Base-by-base conservation (phyloP, 2,888 invertebrate genomes). In the Sphaerolaimus hirsutus region DNA sequence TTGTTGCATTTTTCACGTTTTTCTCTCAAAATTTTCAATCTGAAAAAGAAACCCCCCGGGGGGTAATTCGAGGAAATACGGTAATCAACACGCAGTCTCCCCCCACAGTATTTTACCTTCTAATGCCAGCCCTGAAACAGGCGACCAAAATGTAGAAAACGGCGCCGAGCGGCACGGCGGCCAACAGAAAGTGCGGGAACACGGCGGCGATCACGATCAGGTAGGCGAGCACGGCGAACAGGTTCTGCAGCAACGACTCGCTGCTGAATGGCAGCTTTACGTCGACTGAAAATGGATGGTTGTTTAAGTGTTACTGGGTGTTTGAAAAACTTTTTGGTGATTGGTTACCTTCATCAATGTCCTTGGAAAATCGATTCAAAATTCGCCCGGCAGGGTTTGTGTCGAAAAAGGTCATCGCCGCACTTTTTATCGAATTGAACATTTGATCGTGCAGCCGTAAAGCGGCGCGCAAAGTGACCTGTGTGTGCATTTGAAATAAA, bases 141-240 rank as follows among this genome's bases (percentile, higher is more conserved):
- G 56, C 52, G 44, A 65, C 63, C 26, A 67, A 58, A 4, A 65
- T 42, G 21, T 60, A 43, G 51, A 68, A 68, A 5, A 64, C 49
- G 25, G 56, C 48, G 38, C 58, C 51, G 17, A 69, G 54, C 3
- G 67, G 66, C 14, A 67, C 46, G 35, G 63, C 55, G 21, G 63
- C 63, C 23, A 67, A 47, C 25, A 66, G 56, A 49, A 68, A 65
- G 53, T 25, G 19, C 14, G 56, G 59, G 2, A 61, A 60, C 25
- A 67, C 63, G 41, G 56, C 60, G 14, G 76, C 78, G 57, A 87
- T 77, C 14, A 84, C 82, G 54, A 82, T 49, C 50, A 84, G 76
- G 24, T 81, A 84, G 46, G 81, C 81, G 58, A 82, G 64, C 41
- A 86, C 82, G 77, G 69, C 61, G 52, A 72, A 66, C 40, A 71